These are phyloP conservation scores for Phortica magna DNA, from an alignment of 2,888 invertebrate genomes.

Conservation along the genomic window DNA sequence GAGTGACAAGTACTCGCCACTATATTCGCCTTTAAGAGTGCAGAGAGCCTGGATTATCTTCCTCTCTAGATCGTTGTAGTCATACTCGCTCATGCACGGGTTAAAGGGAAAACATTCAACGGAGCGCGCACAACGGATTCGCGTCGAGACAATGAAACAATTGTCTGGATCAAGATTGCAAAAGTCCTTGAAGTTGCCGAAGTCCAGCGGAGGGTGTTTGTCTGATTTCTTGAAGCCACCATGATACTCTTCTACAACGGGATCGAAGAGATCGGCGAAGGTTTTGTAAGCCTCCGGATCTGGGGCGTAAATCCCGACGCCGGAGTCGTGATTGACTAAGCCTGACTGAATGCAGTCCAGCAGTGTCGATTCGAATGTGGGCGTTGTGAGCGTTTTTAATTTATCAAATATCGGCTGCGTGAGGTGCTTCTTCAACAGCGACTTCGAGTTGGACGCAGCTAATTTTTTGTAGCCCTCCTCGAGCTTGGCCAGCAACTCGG, in stretches of 20 bases:
- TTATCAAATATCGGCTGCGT: conserved; percentile 92
- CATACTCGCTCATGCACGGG: conserved; percentile 95
- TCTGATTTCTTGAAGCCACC: conserved; percentile 93
- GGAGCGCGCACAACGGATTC: conserved; percentile 96
- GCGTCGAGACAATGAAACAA: conserved; percentile 94
- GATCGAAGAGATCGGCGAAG: conserved; percentile 95
- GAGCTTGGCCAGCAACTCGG: conserved; percentile 90
- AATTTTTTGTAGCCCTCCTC: conserved; percentile 93
- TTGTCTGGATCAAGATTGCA: conserved; percentile 94
- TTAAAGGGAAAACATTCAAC: conserved; percentile 97
- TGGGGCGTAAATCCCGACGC: conserved; percentile 97
- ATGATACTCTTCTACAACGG: conserved; percentile 98
- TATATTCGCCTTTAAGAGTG: conserved; percentile 90
- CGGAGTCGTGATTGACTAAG: conserved; percentile 96
- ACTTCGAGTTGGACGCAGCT: conserved; percentile 91
- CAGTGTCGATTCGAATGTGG: conserved; percentile 91
- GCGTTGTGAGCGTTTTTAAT: conserved; percentile 92
- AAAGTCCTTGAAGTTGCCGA: conserved; percentile 93
- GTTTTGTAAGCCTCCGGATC: conserved; percentile 96
- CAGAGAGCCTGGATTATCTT: conserved; percentile 89
- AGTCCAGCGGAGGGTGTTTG: conserved; percentile 95
- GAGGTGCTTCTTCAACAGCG: conserved; percentile 96
- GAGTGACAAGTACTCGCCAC: conserved; percentile 95
- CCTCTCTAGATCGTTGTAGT: conserved; percentile 97
- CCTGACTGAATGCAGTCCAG: conserved; percentile 97